phyloP scores from a whole-genome alignment of 2,797 vertebrate genomes.

The Sebastes ruberrimus region DNA sequence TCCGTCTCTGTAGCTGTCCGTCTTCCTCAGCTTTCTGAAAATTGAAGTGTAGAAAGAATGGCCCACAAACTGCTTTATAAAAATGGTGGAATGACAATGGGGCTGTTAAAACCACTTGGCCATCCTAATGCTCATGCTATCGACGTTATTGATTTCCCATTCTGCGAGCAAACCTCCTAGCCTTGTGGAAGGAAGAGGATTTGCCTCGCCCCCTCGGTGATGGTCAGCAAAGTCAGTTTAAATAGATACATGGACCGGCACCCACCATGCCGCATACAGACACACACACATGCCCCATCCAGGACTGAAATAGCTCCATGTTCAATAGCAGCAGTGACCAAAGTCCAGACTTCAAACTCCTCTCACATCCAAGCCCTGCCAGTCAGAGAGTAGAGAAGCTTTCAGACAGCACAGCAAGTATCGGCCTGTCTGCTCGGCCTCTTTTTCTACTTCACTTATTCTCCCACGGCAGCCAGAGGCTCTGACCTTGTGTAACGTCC shows the following conservation, averaged over 20 bases:
- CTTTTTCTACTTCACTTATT: constrained; percentile 56
- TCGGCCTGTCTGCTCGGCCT: constrained; percentile 36
- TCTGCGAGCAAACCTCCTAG: constrained; percentile 56
- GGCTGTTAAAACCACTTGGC: constrained; percentile 75
- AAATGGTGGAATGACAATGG: constrained; percentile 72
- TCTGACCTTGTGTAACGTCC: constrained; percentile 70
- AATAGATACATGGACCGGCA: constrained; percentile 39
- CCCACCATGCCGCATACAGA: neutral
- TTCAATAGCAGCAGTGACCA: constrained; percentile 48
- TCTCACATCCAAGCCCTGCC: constrained; percentile 51
- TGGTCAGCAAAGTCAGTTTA: constrained; percentile 62
- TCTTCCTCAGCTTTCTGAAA: constrained; percentile 57
- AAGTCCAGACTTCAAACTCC: constrained; percentile 58
- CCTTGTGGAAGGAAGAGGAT: constrained; percentile 41
- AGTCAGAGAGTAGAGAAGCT: constrained; percentile 31
- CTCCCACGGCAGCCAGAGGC: constrained; percentile 33
- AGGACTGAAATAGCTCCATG: constrained; percentile 26
- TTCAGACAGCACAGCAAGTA: constrained; percentile 42
- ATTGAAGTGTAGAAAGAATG: constrained; percentile 58
- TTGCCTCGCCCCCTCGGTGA: constrained; percentile 12
- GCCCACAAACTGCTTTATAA: constrained; percentile 58
- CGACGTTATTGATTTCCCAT: constrained; percentile 82
- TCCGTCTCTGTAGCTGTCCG: constrained; percentile 46
- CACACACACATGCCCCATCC: neutral
- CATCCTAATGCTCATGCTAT: constrained; percentile 75